Evolutionary conservation across 2,888 invertebrate species (phyloP), one percentile per base, ranked within the genome.

Genomic region (Drosophila mimica): DNA sequence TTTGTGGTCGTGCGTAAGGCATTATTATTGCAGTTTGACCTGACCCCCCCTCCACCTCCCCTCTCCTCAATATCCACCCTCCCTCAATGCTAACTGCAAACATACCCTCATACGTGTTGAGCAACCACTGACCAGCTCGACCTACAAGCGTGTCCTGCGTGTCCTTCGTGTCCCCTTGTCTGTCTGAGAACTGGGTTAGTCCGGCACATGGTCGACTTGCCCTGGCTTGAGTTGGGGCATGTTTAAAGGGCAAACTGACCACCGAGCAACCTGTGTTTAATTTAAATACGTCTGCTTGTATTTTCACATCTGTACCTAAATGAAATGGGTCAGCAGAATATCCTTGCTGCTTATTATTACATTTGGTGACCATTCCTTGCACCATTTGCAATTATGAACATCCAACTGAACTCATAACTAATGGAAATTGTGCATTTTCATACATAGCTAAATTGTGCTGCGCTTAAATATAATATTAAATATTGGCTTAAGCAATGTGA

Each of bases 301-400:
- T 69, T 69, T 73, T 11, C 62, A 64, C 66, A 74, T 72, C 67
- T 76, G 67, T 66, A 79, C 62, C 65, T 74, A 30, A 15, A 28
- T 38, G n/a, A 31, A 5, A 3, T 31, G 62, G 31, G 17, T 64
- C 17, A 48, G 25, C 43, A 20, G 25, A 33, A 34, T 31, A 31
- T 53, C 20, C 0, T 49, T 38, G 54, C 58, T 51, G 38, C 30
- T 20, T 38, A 49, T 54, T 56, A 46, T 38, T 13, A 30, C 36
- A 30, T 30, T 13, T 56, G n/a, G 1, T 30, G n/a, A n/a, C 3
- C 38, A 56, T 56, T n/a, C 30, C 57, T 28, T 28, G 2, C 46
- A 36, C 70, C 68, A 62, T 76, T 79, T 79, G 74, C 82, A 85
- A 85, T 89, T 85, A 71, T 81, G 82, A 89, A 87, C 89, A 89